These are phyloP conservation scores for Calliphora vicina DNA, from an alignment of 1,140 invertebrate genomes.

Conservation along the genomic window DNA sequence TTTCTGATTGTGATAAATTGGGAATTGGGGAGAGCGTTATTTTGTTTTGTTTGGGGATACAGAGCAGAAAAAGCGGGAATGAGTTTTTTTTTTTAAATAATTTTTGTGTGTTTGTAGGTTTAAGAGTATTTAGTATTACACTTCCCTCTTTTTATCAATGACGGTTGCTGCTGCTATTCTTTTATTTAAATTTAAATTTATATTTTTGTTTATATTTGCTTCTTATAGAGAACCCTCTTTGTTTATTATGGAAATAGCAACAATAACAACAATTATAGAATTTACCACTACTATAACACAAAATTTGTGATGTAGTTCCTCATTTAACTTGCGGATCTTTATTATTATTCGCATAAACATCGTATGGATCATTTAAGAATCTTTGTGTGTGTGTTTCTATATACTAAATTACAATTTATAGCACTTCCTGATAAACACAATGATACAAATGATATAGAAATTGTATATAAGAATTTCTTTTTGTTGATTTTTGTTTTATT, in stretches of 20 bases:
- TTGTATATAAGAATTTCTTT: neutral
- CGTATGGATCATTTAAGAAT: neutral
- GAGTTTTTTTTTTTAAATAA: neutral
- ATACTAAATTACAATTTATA: constrained; percentile 14
- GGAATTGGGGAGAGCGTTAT: neutral
- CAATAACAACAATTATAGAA: neutral
- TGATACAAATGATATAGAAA: neutral
- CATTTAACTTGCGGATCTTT: neutral
- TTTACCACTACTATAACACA: neutral
- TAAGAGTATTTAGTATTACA: neutral
- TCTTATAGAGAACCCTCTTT: neutral
- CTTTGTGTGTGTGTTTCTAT: neutral
- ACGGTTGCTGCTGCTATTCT: neutral
- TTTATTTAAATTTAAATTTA: neutral
- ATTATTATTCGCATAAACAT: no score
- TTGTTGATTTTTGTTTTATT: no score
- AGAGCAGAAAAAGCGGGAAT: neutral
- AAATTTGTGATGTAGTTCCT: neutral
- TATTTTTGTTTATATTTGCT: neutral
- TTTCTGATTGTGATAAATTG: constrained; percentile 25
- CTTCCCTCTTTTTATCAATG: neutral
- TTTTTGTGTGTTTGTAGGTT: constrained; percentile 4
- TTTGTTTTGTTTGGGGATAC: neutral
- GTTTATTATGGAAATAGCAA: neutral
- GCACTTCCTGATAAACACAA: constrained; percentile 31